phyloP scores from a whole-genome alignment of 2,888 invertebrate species.

The Neelides folsomi region DNA sequence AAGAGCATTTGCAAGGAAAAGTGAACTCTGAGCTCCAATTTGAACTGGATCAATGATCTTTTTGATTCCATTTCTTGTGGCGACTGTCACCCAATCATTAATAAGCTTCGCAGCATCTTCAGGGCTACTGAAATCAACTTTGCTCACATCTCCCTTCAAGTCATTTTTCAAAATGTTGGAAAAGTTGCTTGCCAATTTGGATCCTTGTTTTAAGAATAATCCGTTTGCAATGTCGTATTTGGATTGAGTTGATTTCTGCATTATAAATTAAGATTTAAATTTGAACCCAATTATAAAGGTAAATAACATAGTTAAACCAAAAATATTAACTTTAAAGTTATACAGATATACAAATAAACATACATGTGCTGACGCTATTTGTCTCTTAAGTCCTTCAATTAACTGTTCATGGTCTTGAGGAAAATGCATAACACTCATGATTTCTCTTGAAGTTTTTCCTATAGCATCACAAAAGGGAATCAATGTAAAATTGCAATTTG shows the following conservation, averaged over 20 bases:
- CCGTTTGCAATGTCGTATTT: slow-evolving; percentile 19
- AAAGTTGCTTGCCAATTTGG: slow-evolving; percentile 5
- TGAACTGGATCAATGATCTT: slow-evolving; percentile 4
- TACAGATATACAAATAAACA: not conserved
- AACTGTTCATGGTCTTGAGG: slow-evolving; percentile 12
- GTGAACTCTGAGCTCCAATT: slow-evolving; percentile 3
- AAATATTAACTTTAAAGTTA: too few species aligned
- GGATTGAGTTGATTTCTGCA: slow-evolving; percentile 8
- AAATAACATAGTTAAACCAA: too few species aligned
- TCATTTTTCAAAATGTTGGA: slow-evolving; percentile 2
- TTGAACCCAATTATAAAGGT: too few species aligned
- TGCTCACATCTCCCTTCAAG: slow-evolving; percentile 4
- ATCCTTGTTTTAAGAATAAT: slow-evolving; percentile 12
- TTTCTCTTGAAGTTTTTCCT: slow-evolving; percentile 17
- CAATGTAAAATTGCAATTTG: too few species aligned
- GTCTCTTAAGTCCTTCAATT: slow-evolving; percentile 10
- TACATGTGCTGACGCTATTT: slow-evolving; percentile 9
- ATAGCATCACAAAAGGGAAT: too few species aligned
- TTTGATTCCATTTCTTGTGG: slow-evolving; percentile 12
- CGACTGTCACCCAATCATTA: slow-evolving; percentile 13
- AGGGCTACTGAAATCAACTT: slow-evolving; percentile 7
- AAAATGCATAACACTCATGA: slow-evolving; percentile 11
- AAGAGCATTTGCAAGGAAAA: slow-evolving; percentile 16
- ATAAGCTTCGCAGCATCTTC: slow-evolving; percentile 5
- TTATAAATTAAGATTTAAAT: too few species aligned